A percentile compares a stretch with the other conserved stretches of the same genome.
phyloP scores from a whole-genome alignment of 2,113 vertebrate species.

The Lepidothrix coronata region DNA sequence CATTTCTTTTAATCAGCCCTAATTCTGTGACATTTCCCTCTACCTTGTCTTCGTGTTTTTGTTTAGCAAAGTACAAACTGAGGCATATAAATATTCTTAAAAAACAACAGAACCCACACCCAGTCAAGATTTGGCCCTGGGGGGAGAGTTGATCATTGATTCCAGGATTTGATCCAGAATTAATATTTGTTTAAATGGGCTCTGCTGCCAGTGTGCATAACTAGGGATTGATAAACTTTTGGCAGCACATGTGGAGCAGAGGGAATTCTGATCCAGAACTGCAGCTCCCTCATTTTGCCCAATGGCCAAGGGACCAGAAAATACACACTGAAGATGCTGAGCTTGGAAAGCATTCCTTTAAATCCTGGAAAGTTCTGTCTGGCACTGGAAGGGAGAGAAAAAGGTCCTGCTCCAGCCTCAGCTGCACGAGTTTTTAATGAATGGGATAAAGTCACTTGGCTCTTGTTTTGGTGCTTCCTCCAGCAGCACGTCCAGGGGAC shows the following conservation, averaged over 20 bases:
- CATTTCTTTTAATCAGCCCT: not conserved
- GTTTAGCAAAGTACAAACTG: not conserved
- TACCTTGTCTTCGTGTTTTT: not conserved
- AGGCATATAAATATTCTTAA: not conserved
- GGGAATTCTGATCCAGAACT: conserved; percentile 18
- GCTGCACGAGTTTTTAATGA: not conserved
- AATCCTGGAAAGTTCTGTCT: not conserved
- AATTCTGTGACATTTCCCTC: not conserved
- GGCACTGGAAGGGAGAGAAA: not conserved
- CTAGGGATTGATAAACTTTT: not conserved
- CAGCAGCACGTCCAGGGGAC: not conserved
- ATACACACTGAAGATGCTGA: not conserved
- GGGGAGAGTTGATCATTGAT: not conserved
- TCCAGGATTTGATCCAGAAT: not conserved
- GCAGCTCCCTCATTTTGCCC: not conserved
- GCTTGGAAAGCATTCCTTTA: not conserved
- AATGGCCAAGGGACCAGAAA: not conserved
- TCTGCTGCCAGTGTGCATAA: not conserved
- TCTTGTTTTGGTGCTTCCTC: not conserved
- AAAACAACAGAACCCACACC: rapidly evolving
- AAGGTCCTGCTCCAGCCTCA: not conserved
- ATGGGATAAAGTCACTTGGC: not conserved
- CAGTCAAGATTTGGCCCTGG: not conserved
- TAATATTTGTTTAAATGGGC: not conserved
- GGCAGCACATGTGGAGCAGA: not conserved